These are phyloP conservation scores for Brachypalpus laphriformis DNA, from an alignment of 2,888 invertebrate genomes.

Conservation along the genomic window DNA sequence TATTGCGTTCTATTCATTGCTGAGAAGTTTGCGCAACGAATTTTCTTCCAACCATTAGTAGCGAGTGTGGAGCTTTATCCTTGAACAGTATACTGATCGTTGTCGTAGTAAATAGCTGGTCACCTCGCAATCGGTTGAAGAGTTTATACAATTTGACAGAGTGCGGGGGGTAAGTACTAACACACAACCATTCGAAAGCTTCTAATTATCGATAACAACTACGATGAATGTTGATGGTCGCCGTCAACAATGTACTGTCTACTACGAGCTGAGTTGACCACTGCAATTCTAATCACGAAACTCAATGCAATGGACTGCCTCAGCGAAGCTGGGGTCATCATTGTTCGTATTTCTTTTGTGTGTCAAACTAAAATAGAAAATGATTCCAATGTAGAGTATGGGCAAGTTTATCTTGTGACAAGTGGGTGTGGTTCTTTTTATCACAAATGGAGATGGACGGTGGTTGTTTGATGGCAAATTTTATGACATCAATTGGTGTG, in stretches of 20 bases:
- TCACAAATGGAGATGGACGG: too few relatives aligned
- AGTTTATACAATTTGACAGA: not conserved
- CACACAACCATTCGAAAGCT: not conserved
- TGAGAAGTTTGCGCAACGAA: not conserved
- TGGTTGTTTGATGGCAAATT: too few relatives aligned
- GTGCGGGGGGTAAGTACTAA: not conserved
- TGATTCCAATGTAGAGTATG: too few relatives aligned
- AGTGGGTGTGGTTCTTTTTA: too few relatives aligned
- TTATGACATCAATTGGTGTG: too few relatives aligned
- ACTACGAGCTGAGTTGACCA: not conserved
- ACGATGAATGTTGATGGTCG: not conserved
- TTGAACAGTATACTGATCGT: constrained; percentile 15
- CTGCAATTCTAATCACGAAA: not conserved
- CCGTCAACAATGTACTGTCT: not conserved
- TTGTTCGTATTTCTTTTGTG: not conserved
- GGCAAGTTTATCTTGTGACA: too few relatives aligned
- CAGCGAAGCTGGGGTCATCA: not conserved
- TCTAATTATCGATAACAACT: not conserved
- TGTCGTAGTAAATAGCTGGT: constrained; percentile 6
- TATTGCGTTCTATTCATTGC: not conserved
- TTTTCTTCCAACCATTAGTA: not conserved
- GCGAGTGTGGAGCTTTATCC: constrained; percentile 8
- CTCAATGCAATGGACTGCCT: not conserved
- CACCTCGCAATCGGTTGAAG: not conserved
- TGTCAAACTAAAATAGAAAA: too few relatives aligned